Evolutionary conservation across 1,140 invertebrate species (phyloP).

Genomic region (Octopus bimaculoides): DNA sequence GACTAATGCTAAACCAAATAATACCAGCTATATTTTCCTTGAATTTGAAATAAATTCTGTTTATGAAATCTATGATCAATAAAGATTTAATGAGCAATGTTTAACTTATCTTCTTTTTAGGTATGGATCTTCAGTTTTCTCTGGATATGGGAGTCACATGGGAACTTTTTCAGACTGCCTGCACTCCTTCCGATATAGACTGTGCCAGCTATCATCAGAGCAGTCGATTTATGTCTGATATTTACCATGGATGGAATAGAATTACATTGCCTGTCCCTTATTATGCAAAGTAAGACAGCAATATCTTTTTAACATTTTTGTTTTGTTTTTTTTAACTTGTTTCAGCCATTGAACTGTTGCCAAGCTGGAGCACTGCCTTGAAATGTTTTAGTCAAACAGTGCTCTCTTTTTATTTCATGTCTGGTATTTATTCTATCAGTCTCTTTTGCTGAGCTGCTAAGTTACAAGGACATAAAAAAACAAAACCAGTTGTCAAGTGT

Average conservation of each 20-base stretch:
- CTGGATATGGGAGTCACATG: slow-evolving; percentile 52
- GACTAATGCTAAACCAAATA: too few relatives aligned
- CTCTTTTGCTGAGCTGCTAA: too few relatives aligned
- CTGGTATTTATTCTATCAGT: too few relatives aligned
- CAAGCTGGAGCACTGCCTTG: background rate
- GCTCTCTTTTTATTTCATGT: too few relatives aligned
- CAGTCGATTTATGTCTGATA: slow-evolving; percentile 38
- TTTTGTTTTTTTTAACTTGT: background rate
- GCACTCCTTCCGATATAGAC: slow-evolving; percentile 45
- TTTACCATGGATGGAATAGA: slow-evolving; percentile 46
- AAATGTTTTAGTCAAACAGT: too few relatives aligned
- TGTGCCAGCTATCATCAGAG: slow-evolving; percentile 39
- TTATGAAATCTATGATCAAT: too few relatives aligned
- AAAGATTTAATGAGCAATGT: too few relatives aligned
- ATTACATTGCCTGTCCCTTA: slow-evolving; percentile 47
- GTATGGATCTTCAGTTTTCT: slow-evolving; percentile 44
- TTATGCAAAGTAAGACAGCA: slow-evolving; percentile 37
- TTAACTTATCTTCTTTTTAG: slow-evolving; percentile 22
- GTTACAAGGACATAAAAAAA: too few relatives aligned
- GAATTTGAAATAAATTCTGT: too few relatives aligned
- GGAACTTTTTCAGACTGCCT: slow-evolving; percentile 38
- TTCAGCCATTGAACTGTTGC: background rate
- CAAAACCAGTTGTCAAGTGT: too few relatives aligned
- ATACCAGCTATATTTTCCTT: too few relatives aligned
- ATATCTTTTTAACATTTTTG: background rate